Evolutionary conservation across 1,140 invertebrate species (phyloP), one percentile per base, ranked within the genome.

Genomic region (Potamilus streckersoni): DNA sequence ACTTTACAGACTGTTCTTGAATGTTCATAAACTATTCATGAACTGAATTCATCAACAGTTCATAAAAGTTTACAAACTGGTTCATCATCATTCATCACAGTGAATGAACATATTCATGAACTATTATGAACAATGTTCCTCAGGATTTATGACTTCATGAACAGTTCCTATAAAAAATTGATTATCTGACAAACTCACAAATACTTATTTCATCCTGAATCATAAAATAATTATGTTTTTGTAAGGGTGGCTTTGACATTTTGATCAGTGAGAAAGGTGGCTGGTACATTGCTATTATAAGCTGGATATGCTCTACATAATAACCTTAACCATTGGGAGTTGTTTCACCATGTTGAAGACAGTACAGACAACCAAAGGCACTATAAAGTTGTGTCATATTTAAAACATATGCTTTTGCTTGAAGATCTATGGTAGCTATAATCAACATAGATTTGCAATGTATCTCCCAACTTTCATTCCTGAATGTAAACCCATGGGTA

Each of bases 341-440:
- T 23, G 31, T n/a, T 31, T 73, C 2, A 16, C 71, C 71, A 66
- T 31, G 12, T 31, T 73, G 62, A n/a, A 20, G 19, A 62, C 73
- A 68, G 27, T 57, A 55, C 19, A 74, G 23, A 63, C 66, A 74
- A 17, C 66, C 73, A 49, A 62, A 49, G 49, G 12, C 56, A 27
- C 65, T 38, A 55, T 74, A 62, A 55, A 57, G 66, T 17, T 69
- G 58, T 14, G 66, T 61, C n/a, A 74, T 74, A 17, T 60, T 20
- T 49, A 69, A 31, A 69, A 74, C 66, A 68, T n/a, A 68, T n/a
- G 65, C 58, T 23, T 49, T 68, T 23, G 23, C 23, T 23, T 23
- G 23, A 23, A 23, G 23, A 23, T 23, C 23, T 2, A 23, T 23
- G 23, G 38, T 65, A 58, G 31, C 57, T 60, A 11, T 69, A 23